A percentile compares a stretch with the other conserved stretches of the same genome.
phyloP scores from a whole-genome alignment of 2,888 invertebrate genomes.

The Dasysyrphus albostriatus region DNA sequence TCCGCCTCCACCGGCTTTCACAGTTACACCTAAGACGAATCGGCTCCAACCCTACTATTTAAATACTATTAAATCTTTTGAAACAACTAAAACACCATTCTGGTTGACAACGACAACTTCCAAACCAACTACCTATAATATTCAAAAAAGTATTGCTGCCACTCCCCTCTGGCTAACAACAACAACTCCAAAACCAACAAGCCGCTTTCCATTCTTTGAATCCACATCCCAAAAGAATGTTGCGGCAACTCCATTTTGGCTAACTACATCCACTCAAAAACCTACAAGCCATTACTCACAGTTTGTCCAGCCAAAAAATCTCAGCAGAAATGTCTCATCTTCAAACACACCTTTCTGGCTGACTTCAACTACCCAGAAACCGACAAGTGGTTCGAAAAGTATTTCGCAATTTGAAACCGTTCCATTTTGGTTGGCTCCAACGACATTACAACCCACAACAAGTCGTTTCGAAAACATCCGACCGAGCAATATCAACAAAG shows the following conservation, averaged over 20 bases:
- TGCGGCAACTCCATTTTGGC: neutral
- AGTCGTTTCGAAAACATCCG: constrained; percentile 23
- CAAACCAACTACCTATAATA: constrained; percentile 4
- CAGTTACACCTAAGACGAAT: constrained; percentile 44
- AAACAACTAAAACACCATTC: neutral
- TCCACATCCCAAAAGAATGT: neutral
- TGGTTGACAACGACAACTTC: constrained; percentile 1
- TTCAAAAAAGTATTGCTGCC: neutral
- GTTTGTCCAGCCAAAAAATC: neutral
- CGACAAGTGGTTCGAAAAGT: neutral
- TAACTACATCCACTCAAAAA: neutral
- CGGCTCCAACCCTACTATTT: constrained; percentile 57
- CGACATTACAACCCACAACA: neutral
- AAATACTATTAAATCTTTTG: constrained; percentile 22
- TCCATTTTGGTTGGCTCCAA: constrained; percentile 20
- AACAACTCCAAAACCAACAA: constrained; percentile 9
- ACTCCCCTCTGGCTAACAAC: neutral
- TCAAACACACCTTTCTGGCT: constrained; percentile 12
- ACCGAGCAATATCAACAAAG: constrained; percentile 12
- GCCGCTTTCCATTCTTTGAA: neutral
- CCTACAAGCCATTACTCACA: neutral
- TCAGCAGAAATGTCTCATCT: neutral
- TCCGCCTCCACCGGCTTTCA: neutral
- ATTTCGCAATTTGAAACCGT: neutral
- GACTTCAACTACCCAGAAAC: constrained; percentile 16